phyloP scores from a whole-genome alignment of 2,113 vertebrate genomes.

The Rhabdornis inornatus region DNA sequence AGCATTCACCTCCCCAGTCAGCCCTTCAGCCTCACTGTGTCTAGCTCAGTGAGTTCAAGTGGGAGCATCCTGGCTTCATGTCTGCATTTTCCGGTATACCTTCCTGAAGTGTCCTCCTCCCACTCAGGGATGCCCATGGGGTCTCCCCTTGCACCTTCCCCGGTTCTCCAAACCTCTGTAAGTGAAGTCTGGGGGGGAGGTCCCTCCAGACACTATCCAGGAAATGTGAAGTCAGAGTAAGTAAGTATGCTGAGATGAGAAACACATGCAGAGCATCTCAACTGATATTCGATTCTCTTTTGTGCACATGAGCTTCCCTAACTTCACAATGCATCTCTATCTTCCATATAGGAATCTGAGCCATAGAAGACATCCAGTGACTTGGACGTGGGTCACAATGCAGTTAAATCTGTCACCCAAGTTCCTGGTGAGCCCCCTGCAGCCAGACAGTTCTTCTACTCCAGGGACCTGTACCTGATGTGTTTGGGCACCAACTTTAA shows the following conservation, averaged over 20 bases:
- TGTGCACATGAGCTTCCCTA: background rate
- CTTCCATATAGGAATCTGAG: background rate
- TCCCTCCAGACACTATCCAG: background rate
- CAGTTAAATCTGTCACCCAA: background rate
- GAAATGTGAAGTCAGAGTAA: background rate
- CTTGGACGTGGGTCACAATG: background rate
- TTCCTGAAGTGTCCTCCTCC: background rate
- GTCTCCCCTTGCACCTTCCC: background rate
- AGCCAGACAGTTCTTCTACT: background rate
- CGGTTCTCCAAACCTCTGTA: background rate
- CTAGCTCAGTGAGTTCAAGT: accelerated
- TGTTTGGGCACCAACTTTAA: background rate
- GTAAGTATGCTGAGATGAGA: background rate
- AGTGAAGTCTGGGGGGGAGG: background rate
- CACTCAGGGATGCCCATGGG: background rate
- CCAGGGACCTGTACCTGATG: background rate
- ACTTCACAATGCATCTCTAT: background rate
- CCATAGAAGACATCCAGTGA: background rate
- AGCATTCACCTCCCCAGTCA: background rate
- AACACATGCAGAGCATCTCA: background rate
- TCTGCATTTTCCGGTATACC: background rate
- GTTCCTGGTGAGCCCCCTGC: background rate
- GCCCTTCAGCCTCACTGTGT: accelerated
- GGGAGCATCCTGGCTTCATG: background rate
- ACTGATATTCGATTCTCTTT: background rate